Base-by-base conservation (phyloP, 1,140 invertebrate genomes). In the Nasonia giraulti region DNA sequence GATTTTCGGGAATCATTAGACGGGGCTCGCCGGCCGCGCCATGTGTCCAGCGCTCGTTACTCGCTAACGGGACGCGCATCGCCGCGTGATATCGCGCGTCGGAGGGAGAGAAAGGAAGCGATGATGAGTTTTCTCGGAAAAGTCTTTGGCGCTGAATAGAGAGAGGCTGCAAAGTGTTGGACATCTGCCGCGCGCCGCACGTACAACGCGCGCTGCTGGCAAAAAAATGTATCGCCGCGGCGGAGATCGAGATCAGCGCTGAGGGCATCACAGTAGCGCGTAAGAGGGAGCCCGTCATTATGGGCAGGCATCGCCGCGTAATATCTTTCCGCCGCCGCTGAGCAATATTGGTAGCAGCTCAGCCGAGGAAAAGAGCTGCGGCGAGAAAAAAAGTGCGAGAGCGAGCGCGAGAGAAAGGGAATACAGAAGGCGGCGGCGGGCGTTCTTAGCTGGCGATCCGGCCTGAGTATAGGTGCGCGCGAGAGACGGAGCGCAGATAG, bases 401-500 rank as follows among this genome's bases (percentile, higher is more conserved):
- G 73, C 37, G 2, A 0, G 73, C 37, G 50, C 44, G 33, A 62
- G 44, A 81, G 80, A 81, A 37, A 81, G 44, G 23, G 55, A 81
- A 55, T 68, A 68, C 23, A 71, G 47, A 81, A 55, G 27, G 68
- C 5, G 69, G 68, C 68, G 17, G 27, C 27, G 27, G 68, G 8
- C n/a, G 55, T 50, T 50, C 47, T 50, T 50, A 50, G 11, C 27
- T 27, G 27, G 27, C 27, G 27, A 27, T 27, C 33, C 33, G 33
- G 6, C 23, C 68, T 37, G 20, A 17, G 40, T 83, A 47, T 47
- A 76, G 31, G 73, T 83, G 31, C 33, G 27, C 62, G 69, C 50
- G 66, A 68, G 12, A 55, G 3, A 55, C 50, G 11, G 12, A 55
- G 50, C 50, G 62, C 5, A 76, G 91, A 91, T 91, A 91, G 90